A percentile compares a stretch with the other conserved stretches of the same genome.
Conservation (phyloP, 1,140 invertebrate species). For the Portunus trituberculatus region DNA sequence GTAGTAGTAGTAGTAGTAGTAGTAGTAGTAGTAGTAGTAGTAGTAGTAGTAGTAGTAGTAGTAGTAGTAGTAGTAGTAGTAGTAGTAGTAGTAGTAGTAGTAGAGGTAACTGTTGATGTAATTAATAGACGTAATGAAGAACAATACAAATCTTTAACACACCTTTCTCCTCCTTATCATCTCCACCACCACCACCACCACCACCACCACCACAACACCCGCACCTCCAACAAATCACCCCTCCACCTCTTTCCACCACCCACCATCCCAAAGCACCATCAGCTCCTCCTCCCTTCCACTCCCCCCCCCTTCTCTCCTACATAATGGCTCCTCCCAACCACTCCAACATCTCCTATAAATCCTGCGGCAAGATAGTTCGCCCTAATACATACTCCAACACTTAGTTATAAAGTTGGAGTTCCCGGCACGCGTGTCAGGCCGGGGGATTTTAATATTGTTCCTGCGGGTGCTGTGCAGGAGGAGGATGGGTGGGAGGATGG, state of each 20-base stretch:
- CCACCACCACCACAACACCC: not conserved
- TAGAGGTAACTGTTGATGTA: no score
- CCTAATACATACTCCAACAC: conserved; percentile 40
- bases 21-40: no score
- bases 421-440: not conserved
- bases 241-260: not conserved
- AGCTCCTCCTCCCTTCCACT: not conserved
- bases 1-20: no score
- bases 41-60: no score
- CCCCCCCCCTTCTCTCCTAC: not conserved
- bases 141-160: no score
- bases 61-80: no score
- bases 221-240: not conserved
- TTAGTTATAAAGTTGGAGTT: conserved; percentile 22
- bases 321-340: conserved; percentile 3
- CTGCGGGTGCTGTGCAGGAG: not conserved
- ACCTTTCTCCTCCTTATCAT: not conserved
- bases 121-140: no score
- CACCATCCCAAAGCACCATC: not conserved
- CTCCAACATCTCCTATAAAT: not conserved
- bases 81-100: no score
- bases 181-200: not conserved
- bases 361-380: conserved; percentile 2
- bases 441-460: conserved; percentile 33
- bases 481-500: not conserved